phyloP scores from a whole-genome alignment of 2,888 invertebrate genomes.

The Nipponacmea schrenckii region DNA sequence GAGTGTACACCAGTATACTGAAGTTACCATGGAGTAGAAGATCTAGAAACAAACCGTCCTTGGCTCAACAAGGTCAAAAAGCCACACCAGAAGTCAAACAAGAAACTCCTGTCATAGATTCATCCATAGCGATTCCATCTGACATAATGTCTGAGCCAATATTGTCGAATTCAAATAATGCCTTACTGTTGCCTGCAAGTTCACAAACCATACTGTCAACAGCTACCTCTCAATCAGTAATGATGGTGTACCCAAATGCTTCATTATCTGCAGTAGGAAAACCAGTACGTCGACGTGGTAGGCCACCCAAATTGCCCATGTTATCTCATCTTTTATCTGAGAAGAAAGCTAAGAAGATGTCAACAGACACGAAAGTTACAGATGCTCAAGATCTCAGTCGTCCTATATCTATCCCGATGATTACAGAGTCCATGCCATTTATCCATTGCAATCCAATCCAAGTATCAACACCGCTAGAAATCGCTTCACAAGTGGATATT shows the following conservation, averaged over 20 bases:
- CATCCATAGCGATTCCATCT: constrained; percentile 13
- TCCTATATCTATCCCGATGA: neutral
- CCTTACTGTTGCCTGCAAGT: constrained; percentile 7
- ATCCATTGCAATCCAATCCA: neutral
- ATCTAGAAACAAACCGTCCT: constrained; percentile 44
- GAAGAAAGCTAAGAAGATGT: constrained; percentile 29
- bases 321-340: constrained; percentile 46
- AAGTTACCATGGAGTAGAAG: constrained; percentile 58
- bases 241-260: constrained; percentile 55
- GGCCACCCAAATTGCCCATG: constrained; percentile 54
- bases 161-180: constrained; percentile 11
- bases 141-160: constrained; percentile 8
- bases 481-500: neutral
- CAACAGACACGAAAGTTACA: constrained; percentile 21
- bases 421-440: neutral
- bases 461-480: neutral
- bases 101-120: neutral
- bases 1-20: constrained; percentile 59
- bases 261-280: constrained; percentile 40
- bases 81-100: neutral
- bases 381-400: neutral
- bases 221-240: constrained; percentile 40
- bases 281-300: constrained; percentile 47
- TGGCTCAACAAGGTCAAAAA: neutral
- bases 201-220: neutral